A percentile compares a stretch with the other conserved stretches of the same genome.
Conservation (phyloP, 2,113 vertebrate species). For the Pandion haliaetus region DNA sequence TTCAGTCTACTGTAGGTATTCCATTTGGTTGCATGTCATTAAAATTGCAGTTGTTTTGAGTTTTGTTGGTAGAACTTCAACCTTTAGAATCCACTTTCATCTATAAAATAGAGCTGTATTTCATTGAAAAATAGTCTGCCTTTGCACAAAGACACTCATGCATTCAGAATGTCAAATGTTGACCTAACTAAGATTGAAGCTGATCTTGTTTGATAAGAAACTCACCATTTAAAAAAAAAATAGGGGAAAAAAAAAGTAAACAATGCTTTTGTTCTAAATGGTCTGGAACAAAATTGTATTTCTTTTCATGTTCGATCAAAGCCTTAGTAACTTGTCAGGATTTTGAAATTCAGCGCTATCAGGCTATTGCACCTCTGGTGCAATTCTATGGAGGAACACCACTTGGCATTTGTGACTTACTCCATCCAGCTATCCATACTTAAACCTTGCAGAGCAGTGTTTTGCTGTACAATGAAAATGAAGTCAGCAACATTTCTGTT, state of each 20-base stretch:
- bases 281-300: neutral
- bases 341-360: neutral
- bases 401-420: neutral
- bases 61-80: neutral
- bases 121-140: neutral
- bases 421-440: neutral
- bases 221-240: accelerated
- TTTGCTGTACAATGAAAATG: neutral
- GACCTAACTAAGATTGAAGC: neutral
- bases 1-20: neutral
- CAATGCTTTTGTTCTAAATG: neutral
- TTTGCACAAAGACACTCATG: neutral
- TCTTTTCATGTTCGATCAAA: neutral
- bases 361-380: neutral
- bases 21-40: neutral
- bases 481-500: neutral
- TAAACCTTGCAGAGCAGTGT: neutral
- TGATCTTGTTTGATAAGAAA: neutral
- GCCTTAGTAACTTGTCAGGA: neutral
- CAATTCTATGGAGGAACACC: neutral
- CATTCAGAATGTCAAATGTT: neutral
- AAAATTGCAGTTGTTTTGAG: neutral
- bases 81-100: neutral
- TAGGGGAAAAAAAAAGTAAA: accelerated
- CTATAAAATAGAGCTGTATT: neutral